Percentiles rank a stretch among this genome's conserved stretches.
Conservation (phyloP, 2,888 invertebrate species). For the Taphrorychus bicolor region DNA sequence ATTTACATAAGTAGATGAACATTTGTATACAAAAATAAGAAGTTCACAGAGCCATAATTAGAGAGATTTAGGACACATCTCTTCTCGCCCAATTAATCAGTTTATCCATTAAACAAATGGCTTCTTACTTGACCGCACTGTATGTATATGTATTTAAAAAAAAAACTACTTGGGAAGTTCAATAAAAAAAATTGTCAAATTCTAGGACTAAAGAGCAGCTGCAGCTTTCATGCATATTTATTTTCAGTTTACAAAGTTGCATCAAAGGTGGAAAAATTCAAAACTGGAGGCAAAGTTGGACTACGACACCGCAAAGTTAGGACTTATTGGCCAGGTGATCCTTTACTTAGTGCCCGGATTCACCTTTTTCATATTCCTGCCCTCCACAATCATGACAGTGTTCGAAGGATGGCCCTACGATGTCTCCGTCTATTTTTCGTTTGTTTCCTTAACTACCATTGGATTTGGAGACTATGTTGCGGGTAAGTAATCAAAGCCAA, state of each 20-base stretch:
- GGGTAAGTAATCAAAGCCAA: constrained; percentile 63
- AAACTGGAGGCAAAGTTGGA: constrained; percentile 62
- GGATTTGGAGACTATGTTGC: constrained; percentile 95
- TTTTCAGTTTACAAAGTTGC: constrained; percentile 75
- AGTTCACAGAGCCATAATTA: too few species aligned
- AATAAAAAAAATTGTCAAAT: too few species aligned
- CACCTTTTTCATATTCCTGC: constrained; percentile 84
- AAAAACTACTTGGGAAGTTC: too few species aligned
- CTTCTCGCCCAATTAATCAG: too few species aligned
- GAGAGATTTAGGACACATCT: too few species aligned
- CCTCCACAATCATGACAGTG: constrained; percentile 82
- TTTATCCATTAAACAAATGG: too few species aligned
- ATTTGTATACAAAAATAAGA: too few species aligned
- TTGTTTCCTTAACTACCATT: constrained; percentile 86
- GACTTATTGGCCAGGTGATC: constrained; percentile 79
- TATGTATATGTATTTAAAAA: too few species aligned
- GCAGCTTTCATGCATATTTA: background rate
- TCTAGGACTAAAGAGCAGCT: background rate
- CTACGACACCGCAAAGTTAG: constrained; percentile 72
- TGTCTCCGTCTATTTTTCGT: constrained; percentile 85
- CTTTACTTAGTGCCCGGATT: constrained; percentile 90
- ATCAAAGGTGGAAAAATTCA: constrained; percentile 79
- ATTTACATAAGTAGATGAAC: too few species aligned
- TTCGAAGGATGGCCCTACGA: constrained; percentile 89
- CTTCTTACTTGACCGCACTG: too few species aligned